Conservation (phyloP, 2,113 vertebrate species). For the Nerophis ophidion region DNA sequence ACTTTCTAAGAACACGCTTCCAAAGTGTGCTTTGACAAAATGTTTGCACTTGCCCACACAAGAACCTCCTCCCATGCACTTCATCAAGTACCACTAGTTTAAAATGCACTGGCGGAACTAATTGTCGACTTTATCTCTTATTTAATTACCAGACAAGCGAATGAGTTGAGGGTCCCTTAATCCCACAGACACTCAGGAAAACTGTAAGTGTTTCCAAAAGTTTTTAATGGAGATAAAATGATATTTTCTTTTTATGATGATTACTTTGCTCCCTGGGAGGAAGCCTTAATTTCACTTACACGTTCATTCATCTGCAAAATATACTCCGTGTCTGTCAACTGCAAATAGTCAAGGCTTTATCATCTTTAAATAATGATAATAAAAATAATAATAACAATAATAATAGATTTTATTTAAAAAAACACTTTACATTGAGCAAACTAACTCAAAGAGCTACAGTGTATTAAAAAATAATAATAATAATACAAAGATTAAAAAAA, state of each 20-base stretch:
- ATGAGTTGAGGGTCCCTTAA: slow-evolving; percentile 52
- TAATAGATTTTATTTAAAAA: too few relatives aligned
- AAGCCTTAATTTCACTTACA: slow-evolving; percentile 23
- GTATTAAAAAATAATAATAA: too few relatives aligned
- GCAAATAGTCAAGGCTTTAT: slow-evolving; percentile 1
- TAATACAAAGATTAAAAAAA: too few relatives aligned
- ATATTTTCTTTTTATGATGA: slow-evolving; percentile 25
- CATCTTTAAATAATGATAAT: not conserved
- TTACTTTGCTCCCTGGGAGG: slow-evolving; percentile 28
- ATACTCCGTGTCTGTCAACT: slow-evolving; percentile 4
- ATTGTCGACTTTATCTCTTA: slow-evolving; percentile 61
- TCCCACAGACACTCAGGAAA: slow-evolving; percentile 34
- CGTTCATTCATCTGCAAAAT: slow-evolving; percentile 16
- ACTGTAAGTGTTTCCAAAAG: slow-evolving; percentile 47
- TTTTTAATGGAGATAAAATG: slow-evolving; percentile 41
- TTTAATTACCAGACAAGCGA: slow-evolving; percentile 61
- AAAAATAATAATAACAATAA: too few relatives aligned
- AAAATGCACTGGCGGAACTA: slow-evolving; percentile 38
- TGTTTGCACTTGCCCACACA: not conserved
- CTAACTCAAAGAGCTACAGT: too few relatives aligned
- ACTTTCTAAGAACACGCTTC: slow-evolving; percentile 27
- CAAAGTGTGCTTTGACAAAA: slow-evolving; percentile 7
- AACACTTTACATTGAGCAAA: too few relatives aligned
- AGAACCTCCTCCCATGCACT: slow-evolving; percentile 20
- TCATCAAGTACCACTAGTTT: slow-evolving; percentile 10